Base-by-base conservation (phyloP, 1,140 invertebrate genomes). In the Meteorus sp. region DNA sequence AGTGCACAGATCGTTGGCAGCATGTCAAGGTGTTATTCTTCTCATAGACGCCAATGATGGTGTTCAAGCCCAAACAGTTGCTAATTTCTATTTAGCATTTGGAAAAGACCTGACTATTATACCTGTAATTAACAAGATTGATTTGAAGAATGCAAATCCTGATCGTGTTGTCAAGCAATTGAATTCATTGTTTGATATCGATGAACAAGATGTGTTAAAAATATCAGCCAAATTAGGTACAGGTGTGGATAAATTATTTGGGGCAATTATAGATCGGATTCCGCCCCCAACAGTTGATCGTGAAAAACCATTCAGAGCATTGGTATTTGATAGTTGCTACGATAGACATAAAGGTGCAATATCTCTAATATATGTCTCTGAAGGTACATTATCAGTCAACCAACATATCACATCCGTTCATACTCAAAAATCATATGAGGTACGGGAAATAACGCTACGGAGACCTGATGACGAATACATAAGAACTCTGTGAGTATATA, bases 11-110 rank as follows among this genome's bases (percentile, higher is more conserved):
- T 97, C 94, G 29, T 82, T 99, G 60, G 84, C 88, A 60, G 94
- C 94, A 20, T 98, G 95, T 76, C 92, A 98, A 84, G 97, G 96
- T 2, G 96, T 96, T 4, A 85, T 99, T 61, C 77, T 99, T 5
- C 75, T 99, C 20, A 92, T 99, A 0, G 97, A 99, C 84, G 95
- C 97, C 2, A 98, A 97, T 81, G 92, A 97, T 74, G 94, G 94
- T 11, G 89, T 99, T 31, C 95, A 99, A 82, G 97, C 97, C 1
- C 97, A 99, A 78, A 99, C 97, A 1, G 92, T 99, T 9, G 95
- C 97, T 7, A 98, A 99, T 68, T 98, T 95, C 78, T 94, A 94
- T 69, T 77, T 98, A 47, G 96, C 97, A 0, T 91, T 94, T 80
- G 87, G 87, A 35, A 85, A 86, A 54, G 85, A 95, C 67, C 74